Base-by-base conservation (phyloP, 1,140 invertebrate species). In the Drosophila obscura region DNA sequence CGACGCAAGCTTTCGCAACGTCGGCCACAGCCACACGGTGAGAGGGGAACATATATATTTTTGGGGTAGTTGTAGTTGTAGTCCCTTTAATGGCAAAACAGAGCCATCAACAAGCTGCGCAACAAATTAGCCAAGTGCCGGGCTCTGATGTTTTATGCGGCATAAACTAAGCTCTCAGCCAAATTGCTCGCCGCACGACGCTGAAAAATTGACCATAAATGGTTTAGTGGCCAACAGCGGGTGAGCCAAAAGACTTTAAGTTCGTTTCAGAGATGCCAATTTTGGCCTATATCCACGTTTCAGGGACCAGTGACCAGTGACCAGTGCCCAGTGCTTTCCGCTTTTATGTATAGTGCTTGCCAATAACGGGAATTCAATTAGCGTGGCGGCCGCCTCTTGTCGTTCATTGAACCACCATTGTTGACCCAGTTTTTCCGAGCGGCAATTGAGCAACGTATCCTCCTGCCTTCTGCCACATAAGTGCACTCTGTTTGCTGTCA, bases 1-100 rank as follows among this genome's bases (percentile, higher is more conserved):
- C 77, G 90, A 48, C 81, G 91, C 46, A 92, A 93, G 49, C 81
- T 93, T 8, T 93, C 93, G 6, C 93, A 93, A 75, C 93, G 93
- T 49, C 92, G 93, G 76, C 93, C 91, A 46, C 91, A 92, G 92
- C 67, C 91, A 90, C 68, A 91, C 79, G 85, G 91, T 92, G 76
- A 90, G 88, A 73, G 35, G 11, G 4, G 1, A 5, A 39, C 11
- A 39, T 39, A 39, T 13, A 6, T 28, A 6, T 28, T 19, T 35
- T 35, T 19, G 8, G 15, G 7, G 24, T 15, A 24, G 46, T 24
- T 31, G 11, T 39, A 63, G 41, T 50, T 43, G 31, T 31, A 22
- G 26, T 3, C 49, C n/a, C 22, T 61, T 68, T 84, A 85, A 85
- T 85, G 80, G 53, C 57, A 19, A 15, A 26, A 39, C 44, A 31